A percentile compares a stretch with the other conserved stretches of the same genome.
Conservation (phyloP, 2,888 invertebrate genomes). For the Eubasilissa splendida region DNA sequence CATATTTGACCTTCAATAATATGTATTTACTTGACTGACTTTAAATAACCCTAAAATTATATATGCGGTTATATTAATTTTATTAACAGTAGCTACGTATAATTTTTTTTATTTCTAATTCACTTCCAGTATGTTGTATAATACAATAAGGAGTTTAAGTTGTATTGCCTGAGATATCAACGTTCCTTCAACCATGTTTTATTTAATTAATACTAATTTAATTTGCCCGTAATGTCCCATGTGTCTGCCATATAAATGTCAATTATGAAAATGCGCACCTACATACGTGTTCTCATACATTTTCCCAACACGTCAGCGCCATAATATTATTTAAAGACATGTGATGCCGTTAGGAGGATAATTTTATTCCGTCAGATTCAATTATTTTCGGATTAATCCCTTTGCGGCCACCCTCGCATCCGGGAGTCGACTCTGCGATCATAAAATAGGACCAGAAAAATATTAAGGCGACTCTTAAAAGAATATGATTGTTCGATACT, state of each 20-base stretch:
- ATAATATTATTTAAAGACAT: slow-evolving; percentile 19
- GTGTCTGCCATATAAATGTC: neutral
- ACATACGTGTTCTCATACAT: slow-evolving; percentile 1
- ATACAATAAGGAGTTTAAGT: too few relatives aligned
- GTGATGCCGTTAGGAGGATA: neutral
- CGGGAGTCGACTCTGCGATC: too few relatives aligned
- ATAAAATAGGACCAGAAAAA: too few relatives aligned
- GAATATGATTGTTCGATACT: too few relatives aligned
- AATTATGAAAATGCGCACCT: neutral
- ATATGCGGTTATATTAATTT: too few relatives aligned
- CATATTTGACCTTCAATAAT: too few relatives aligned
- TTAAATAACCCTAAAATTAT: too few relatives aligned
- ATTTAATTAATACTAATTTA: neutral
- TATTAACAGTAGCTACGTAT: too few relatives aligned
- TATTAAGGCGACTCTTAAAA: too few relatives aligned
- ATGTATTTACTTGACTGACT: too few relatives aligned
- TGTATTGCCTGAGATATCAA: neutral
- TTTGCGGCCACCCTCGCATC: neutral
- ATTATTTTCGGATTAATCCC: slow-evolving; percentile 20
- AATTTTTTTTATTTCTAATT: too few relatives aligned
- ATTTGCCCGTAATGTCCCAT: neutral
- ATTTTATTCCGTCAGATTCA: slow-evolving; percentile 10
- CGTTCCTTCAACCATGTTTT: neutral
- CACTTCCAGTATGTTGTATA: too few relatives aligned
- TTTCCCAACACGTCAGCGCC: slow-evolving; percentile 4